Base-by-base conservation (phyloP, 2,113 vertebrate species). In the Phylloscopus whistleri region DNA sequence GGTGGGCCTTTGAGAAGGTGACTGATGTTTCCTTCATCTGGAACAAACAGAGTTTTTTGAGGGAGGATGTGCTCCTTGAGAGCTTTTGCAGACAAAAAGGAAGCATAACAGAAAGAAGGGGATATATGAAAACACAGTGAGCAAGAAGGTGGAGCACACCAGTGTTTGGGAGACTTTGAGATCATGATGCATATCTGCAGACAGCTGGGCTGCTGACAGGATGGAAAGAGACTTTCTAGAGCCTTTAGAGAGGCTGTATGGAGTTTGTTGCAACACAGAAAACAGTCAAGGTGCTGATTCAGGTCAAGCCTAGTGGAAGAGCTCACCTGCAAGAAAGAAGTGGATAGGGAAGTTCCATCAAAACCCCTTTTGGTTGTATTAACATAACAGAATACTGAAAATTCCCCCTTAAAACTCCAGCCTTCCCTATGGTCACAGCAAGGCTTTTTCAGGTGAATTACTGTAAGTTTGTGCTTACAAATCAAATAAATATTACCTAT, bases 331-430 rank as follows among this genome's bases (percentile, higher is more conserved):
- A 89, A 80, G 37, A 46, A 77, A 81, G 7, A 43, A 39, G 4
- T 55, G 8, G 3, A 5, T 39, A 15, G 9, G 5, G 9, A 77
- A 80, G 6, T 10, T 87, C 43, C 35, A 58, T 23, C 0, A 0
- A 74, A 77, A 22, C 17, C 3, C 28, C 14, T 18, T 51, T 58
- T 39, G 9, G 5, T 23, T 84, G 3, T 39, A 87, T 48, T 20
- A 28, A 1, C 6, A 13, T 28, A 66, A 62, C 3, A 87, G 12
- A 77, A 21, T 52, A 82, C 16, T 52, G 41, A 72, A 74, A 84
- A 84, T 9, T 35, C 6, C 6, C 7, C 4, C 17, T 73, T 24
- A 58, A 84, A 86, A 49, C 14, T 76, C 35, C 43, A 23, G 6
- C 3, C n/a, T 91, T 28, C 41, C 11, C 41, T 70, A 12, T 9